These are phyloP conservation scores for Drosophila lutescens DNA, from an alignment of 2,888 invertebrate species.

Conservation along the genomic window DNA sequence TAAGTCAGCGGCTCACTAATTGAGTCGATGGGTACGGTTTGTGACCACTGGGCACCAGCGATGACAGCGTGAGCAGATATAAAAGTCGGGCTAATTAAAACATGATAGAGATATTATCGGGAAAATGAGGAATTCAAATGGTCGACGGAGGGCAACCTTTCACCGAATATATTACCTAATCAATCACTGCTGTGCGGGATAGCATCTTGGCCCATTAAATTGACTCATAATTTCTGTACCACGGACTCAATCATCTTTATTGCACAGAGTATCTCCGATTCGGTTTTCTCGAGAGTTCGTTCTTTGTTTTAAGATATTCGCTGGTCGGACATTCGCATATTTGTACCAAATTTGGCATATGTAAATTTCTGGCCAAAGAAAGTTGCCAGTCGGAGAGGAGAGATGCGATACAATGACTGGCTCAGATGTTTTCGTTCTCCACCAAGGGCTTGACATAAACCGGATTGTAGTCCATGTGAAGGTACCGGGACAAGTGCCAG, in stretches of 20 bases:
- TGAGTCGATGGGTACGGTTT: slow-evolving; percentile 35
- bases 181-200: not conserved
- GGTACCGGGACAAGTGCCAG: slow-evolving; percentile 57
- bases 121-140: slow-evolving; percentile 8
- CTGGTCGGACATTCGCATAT: slow-evolving; percentile 43
- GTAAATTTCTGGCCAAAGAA: slow-evolving; percentile 64
- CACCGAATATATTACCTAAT: slow-evolving; percentile 10
- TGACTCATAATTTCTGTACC: not conserved
- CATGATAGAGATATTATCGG: slow-evolving; percentile 10
- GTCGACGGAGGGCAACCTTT: slow-evolving; percentile 12
- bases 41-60: slow-evolving; percentile 3
- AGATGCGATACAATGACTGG: slow-evolving; percentile 10
- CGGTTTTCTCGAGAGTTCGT: not conserved
- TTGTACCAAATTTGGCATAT: slow-evolving; percentile 53
- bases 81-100: slow-evolving; percentile 26
- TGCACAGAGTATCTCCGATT: slow-evolving; percentile 15
- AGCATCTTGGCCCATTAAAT: not conserved
- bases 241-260: not conserved
- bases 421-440: slow-evolving; percentile 48
- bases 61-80: slow-evolving; percentile 33
- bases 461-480: slow-evolving; percentile 54
- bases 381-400: slow-evolving; percentile 45
- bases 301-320: slow-evolving; percentile 24
- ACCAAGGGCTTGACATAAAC: slow-evolving; percentile 57
- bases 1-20: slow-evolving; percentile 56